phyloP scores from a whole-genome alignment of 2,888 invertebrate genomes.

The Protula sp. region DNA sequence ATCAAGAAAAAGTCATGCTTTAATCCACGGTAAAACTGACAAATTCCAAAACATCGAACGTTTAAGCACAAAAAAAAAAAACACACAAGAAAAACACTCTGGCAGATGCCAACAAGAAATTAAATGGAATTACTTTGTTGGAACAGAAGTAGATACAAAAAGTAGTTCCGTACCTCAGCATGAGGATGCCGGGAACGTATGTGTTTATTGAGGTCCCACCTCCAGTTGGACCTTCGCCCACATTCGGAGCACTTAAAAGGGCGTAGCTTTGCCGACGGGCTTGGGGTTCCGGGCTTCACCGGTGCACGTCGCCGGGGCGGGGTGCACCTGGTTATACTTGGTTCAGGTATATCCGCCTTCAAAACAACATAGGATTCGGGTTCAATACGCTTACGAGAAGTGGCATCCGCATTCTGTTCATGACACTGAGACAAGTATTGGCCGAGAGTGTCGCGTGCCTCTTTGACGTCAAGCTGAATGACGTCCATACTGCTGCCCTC shows the following conservation, averaged over 20 bases:
- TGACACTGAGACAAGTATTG: conserved; percentile 41
- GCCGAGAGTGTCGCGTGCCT: conserved; percentile 42
- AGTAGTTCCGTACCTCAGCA: too few relatives aligned
- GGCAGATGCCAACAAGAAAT: too few relatives aligned
- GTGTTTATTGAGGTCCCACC: conserved; percentile 97
- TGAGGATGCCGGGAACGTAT: conserved; percentile 59
- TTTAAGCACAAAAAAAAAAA: too few relatives aligned
- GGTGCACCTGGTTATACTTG: too few relatives aligned
- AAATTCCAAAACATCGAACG: too few relatives aligned
- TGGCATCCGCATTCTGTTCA: neutral
- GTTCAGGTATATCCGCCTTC: too few relatives aligned
- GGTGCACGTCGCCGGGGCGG: neutral
- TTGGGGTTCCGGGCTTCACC: neutral
- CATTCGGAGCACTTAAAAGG: conserved; percentile 72
- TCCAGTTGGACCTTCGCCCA: conserved; percentile 91
- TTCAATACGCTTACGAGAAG: neutral
- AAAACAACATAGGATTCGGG: too few relatives aligned
- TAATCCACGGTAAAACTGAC: too few relatives aligned
- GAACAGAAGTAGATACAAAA: too few relatives aligned
- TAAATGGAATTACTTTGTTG: too few relatives aligned
- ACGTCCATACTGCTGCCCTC: conserved; percentile 31
- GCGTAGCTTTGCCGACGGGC: neutral
- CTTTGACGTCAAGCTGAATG: conserved; percentile 35
- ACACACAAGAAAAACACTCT: too few relatives aligned
- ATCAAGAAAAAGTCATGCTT: too few relatives aligned